Evolutionary conservation across 2,888 invertebrate species (phyloP), one percentile per base, ranked within the genome.

Genomic region (Philonicus albiceps): DNA sequence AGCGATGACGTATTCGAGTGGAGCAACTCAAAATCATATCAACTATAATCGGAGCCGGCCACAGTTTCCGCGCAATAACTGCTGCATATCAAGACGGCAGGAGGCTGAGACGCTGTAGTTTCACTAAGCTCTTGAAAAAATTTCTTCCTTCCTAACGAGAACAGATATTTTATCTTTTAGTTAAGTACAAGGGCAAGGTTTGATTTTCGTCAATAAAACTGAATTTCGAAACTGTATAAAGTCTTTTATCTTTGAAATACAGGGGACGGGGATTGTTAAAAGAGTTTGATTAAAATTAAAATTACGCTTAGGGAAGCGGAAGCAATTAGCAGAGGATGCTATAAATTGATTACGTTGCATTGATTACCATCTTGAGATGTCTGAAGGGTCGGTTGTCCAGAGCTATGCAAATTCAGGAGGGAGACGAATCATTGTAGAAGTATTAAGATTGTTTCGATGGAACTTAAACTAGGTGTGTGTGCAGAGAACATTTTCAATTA

Each of bases 201-300:
- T 76, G 34, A 40, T 76, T 76, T 37, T 13, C 76, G 40, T 76
- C 76, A 76, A 76, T 76, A 76, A 76, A 76, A 64, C 64, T 64
- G 22, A 64, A 64, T 64, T 64, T 64, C 64, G 64, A 64, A 27
- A 64, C 11, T 64, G 8, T 2, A n/a, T n/a, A 64, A 27, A 19
- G 64, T 64, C 7, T 64, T 49, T 49, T 49, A n/a, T 49, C 49
- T n/a, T 49, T 19, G n/a, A 5, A n/a, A 49, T n/a, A 3, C 40
- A 1, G 40, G 40, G 40, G 40, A 43, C 40, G 49, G 19, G 49
- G 16, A 2, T n/a, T 49, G 6, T 49, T 49, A 6, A 19, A 19
- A 6, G n/a, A n/a, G 49, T n/a, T 49, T 16, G 5, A 49, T 16
- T 16, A 19, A n/a, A 49, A n/a, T n/a, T 16, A 49, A 49, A 49